phyloP scores from a whole-genome alignment of 2,888 invertebrate genomes.

The Alsophila aescularia region DNA sequence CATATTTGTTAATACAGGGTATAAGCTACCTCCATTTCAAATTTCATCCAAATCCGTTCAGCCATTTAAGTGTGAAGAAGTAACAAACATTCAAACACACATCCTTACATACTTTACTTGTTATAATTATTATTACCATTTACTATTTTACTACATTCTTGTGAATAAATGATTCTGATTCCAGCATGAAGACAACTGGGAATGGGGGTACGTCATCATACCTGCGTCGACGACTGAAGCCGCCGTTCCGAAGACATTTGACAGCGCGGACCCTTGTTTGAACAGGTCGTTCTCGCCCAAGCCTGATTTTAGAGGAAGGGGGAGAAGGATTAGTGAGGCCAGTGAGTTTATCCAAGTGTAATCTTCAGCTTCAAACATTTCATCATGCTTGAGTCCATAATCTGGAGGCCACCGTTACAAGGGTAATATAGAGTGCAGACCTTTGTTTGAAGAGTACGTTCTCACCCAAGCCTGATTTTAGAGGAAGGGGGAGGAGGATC shows the following conservation, averaged over 20 bases:
- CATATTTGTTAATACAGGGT: too few species aligned
- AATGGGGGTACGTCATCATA: conserved; percentile 34
- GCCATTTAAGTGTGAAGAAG: too few species aligned
- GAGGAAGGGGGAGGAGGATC: conserved; percentile 46
- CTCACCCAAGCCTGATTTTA: conserved; percentile 51
- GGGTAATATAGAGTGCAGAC: too few species aligned
- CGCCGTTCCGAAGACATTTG: neutral
- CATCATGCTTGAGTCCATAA: too few species aligned
- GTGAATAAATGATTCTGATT: conserved; percentile 1
- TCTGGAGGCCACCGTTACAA: too few species aligned
- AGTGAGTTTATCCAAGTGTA: conserved; percentile 48
- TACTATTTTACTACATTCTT: neutral
- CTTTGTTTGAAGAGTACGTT: conserved; percentile 30
- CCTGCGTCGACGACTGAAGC: conserved; percentile 7
- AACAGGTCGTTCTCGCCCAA: conserved; percentile 32
- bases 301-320: conserved; percentile 51
- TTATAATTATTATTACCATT: too few species aligned
- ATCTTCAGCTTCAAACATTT: too few species aligned
- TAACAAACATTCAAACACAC: too few species aligned
- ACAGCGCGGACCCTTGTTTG: conserved; percentile 29
- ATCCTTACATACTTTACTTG: too few species aligned
- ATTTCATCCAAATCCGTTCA: too few species aligned
- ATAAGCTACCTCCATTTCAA: too few species aligned
- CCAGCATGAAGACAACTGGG: conserved; percentile 35
- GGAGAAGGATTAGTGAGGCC: conserved; percentile 52